Percentiles rank a stretch among this genome's conserved stretches.
These are phyloP conservation scores for Scartelaos histophorus DNA, from an alignment of 2,113 vertebrate genomes.

Conservation along the genomic window DNA sequence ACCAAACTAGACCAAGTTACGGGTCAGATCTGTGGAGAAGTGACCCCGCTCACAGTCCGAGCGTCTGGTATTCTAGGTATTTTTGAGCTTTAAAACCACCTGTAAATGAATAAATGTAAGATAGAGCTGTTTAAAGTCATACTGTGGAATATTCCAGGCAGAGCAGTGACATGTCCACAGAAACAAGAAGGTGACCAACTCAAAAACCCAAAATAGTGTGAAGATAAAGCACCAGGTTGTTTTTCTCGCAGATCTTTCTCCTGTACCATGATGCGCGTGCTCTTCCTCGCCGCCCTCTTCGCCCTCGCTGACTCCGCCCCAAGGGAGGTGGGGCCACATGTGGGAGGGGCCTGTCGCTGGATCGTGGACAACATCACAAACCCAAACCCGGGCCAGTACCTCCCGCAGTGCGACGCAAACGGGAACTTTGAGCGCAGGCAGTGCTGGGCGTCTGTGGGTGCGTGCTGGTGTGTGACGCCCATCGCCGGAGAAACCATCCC, in stretches of 20 bases:
- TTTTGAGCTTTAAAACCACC: too few relatives aligned
- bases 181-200: too few relatives aligned
- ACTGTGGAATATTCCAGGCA: too few relatives aligned
- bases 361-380: fast-evolving
- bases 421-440: constrained; percentile 35
- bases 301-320: not conserved
- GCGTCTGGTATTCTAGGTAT: too few relatives aligned
- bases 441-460: not conserved
- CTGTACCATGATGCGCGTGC: not conserved
- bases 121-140: too few relatives aligned
- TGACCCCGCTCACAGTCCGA: too few relatives aligned
- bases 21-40: too few relatives aligned
- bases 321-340: fast-evolving
- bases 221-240: too few relatives aligned
- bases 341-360: not conserved
- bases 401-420: not conserved
- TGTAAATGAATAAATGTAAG: too few relatives aligned
- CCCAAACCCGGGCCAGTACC: fast-evolving
- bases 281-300: not conserved
- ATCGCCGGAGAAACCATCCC: constrained; percentile 21
- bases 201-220: too few relatives aligned
- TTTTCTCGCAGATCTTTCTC: not conserved
- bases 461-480: constrained; percentile 46
- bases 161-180: too few relatives aligned
- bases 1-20: not conserved